phyloP scores from a whole-genome alignment of 2,888 invertebrate species.

The Pristionchus entomophagus region DNA sequence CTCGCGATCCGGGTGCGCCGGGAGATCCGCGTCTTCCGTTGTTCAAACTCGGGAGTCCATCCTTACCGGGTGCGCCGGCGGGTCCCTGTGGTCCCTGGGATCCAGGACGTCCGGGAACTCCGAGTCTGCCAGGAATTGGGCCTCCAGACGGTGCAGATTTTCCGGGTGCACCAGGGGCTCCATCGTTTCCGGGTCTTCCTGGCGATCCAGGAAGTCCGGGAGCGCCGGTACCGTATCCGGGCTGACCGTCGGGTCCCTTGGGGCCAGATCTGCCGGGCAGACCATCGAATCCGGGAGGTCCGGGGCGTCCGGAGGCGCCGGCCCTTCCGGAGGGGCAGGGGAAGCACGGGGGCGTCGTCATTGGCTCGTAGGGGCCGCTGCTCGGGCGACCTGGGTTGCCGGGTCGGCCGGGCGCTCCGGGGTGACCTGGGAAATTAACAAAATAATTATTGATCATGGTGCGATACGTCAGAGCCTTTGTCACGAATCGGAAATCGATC shows the following conservation, averaged over 20 bases:
- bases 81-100: slow-evolving; percentile 33
- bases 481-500: no score
- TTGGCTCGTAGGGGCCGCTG: slow-evolving; percentile 24
- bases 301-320: slow-evolving; percentile 40
- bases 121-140: slow-evolving; percentile 12
- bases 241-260: no score
- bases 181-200: no score
- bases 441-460: no score
- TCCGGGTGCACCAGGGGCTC: slow-evolving; percentile 45
- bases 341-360: slow-evolving; percentile 27
- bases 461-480: no score
- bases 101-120: slow-evolving; percentile 40
- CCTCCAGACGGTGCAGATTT: not conserved
- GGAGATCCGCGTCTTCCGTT: no score
- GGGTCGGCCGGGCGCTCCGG: slow-evolving; percentile 44
- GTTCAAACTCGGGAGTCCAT: no score
- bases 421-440: slow-evolving; percentile 41
- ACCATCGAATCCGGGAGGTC: slow-evolving; percentile 10
- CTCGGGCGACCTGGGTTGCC: slow-evolving; percentile 38
- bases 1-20: no score
- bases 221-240: no score
- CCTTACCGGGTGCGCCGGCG: not conserved
- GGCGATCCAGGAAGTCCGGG: slow-evolving; percentile 28
- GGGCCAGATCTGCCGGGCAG: slow-evolving; percentile 21
- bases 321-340: slow-evolving; percentile 38